Evolutionary conservation across 2,888 invertebrate genomes (phyloP), one percentile per base, ranked within the genome.

Genomic region (Portevinia maculata): DNA sequence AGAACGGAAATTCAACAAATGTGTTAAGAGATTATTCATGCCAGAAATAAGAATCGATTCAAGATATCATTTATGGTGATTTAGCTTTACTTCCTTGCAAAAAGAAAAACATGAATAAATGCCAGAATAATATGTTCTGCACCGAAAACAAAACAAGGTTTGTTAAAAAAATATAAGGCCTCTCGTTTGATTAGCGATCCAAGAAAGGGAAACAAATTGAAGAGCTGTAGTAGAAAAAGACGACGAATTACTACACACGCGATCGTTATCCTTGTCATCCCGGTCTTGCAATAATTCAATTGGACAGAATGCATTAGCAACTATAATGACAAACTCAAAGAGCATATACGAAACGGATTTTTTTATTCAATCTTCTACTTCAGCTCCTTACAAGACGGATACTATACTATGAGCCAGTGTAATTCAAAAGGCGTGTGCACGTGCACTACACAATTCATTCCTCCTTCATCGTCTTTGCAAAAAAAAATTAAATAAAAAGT

Each of bases 281-380:
- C 55, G 44, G 60, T 13, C 44, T 67, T 78, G 83, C 83, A 71
- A 83, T 83, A 83, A 83, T 78, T 83, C 83, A 83, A 83, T 83
- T 83, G 83, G 78, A 83, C 73, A 71, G 78, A 83, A 83, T 83
- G 83, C 83, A 83, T 83, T 83, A 83, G 71, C 78, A 78, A 83
- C 83, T 83, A 71, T 73, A 78, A 78, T 70, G 78, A 71, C 75
- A 81, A 79, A 74, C 73, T 79, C 78, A 78, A 76, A 83, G 78
- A 83, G 78, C 78, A 78, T 78, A 78, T 74, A 76, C 59, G 30
- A 55, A 55, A 55, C 60, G 59, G 48, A 48, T 44, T 24, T 3
- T 11, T 4, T 34, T 55, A 53, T 37, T 15, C 11, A 50, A 3
- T 28, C 8, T 60, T 13, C 8, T 55, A 15, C 57, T 67, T 65